A percentile compares a stretch with the other conserved stretches of the same genome.
Conservation (phyloP, 1,140 invertebrate species). For the Cheumatopsyche charites region DNA sequence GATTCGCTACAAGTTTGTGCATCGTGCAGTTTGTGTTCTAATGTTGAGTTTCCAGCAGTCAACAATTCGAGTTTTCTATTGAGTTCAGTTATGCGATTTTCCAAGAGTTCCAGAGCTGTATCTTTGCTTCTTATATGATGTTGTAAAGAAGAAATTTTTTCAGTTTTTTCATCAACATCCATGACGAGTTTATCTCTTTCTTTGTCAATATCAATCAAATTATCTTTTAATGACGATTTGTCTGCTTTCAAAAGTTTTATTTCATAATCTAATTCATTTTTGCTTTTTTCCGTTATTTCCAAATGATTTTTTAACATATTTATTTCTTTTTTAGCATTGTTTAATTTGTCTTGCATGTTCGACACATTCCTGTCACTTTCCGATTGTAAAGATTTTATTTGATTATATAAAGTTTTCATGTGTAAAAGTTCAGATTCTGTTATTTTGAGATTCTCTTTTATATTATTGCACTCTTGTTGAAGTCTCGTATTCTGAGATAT, state of each 20-base stretch:
- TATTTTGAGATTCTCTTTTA: slow-evolving; percentile 58
- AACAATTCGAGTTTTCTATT: slow-evolving; percentile 55
- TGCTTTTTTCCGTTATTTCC: slow-evolving; percentile 62
- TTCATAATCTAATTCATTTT: slow-evolving; percentile 63
- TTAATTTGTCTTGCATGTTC: slow-evolving; percentile 64
- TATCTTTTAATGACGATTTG: slow-evolving; percentile 62
- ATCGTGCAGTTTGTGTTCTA: slow-evolving; percentile 64
- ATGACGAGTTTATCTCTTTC: slow-evolving; percentile 68
- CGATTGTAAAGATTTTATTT: slow-evolving; percentile 65
- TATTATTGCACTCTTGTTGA: slow-evolving; percentile 57
- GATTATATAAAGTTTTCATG: slow-evolving; percentile 58
- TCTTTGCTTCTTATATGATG: slow-evolving; percentile 62
- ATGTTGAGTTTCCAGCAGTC: slow-evolving; percentile 50
- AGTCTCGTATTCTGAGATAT: slow-evolving; percentile 40
- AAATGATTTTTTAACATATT: slow-evolving; percentile 61
- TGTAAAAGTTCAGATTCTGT: slow-evolving; percentile 57
- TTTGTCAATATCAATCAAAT: slow-evolving; percentile 63
- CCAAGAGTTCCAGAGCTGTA: slow-evolving; percentile 55
- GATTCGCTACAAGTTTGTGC: slow-evolving; percentile 62
- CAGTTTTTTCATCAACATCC: slow-evolving; percentile 66
- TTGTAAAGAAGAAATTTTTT: slow-evolving; percentile 63
- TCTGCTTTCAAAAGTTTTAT: slow-evolving; percentile 63
- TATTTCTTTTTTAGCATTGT: slow-evolving; percentile 63
- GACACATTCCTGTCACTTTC: slow-evolving; percentile 67
- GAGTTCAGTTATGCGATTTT: slow-evolving; percentile 56